These are phyloP conservation scores for Bombus balteatus DNA, from an alignment of 1,140 invertebrate genomes.

Conservation along the genomic window DNA sequence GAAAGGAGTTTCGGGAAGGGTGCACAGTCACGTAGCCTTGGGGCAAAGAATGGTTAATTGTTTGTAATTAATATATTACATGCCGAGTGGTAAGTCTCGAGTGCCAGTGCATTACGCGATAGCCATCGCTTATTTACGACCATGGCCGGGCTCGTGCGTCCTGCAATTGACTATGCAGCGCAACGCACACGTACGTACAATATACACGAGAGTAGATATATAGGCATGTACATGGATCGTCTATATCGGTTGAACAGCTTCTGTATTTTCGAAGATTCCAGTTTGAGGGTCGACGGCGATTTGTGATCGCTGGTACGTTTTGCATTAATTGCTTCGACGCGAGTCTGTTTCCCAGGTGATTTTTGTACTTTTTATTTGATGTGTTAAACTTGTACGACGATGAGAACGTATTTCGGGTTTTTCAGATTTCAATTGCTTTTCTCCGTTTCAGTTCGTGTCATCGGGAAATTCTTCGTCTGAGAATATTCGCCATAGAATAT, in stretches of 20 bases:
- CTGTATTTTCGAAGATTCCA: background rate
- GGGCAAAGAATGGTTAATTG: conserved; percentile 73
- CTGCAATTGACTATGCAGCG: background rate
- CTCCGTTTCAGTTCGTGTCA: too few relatives aligned
- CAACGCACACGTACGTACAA: background rate
- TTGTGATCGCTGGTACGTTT: background rate
- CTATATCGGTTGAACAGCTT: too few relatives aligned
- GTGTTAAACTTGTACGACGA: too few relatives aligned
- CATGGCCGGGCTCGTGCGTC: background rate
- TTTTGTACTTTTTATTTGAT: background rate
- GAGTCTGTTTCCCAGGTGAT: background rate
- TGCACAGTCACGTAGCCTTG: conserved; percentile 59
- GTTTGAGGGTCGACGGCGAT: background rate
- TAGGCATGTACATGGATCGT: background rate
- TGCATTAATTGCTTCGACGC: background rate
- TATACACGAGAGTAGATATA: background rate
- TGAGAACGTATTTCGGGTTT: too few relatives aligned
- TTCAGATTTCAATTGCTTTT: too few relatives aligned
- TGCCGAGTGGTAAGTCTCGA: conserved; percentile 67
- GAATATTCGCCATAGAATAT: too few relatives aligned
- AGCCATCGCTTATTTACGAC: conserved; percentile 71
- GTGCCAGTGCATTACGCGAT: conserved; percentile 65
- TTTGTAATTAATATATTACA: conserved; percentile 79
- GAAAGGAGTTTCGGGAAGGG: conserved; percentile 22
- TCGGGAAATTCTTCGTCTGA: too few relatives aligned